phyloP scores from a whole-genome alignment of 2,797 vertebrate species.

The Octomys mimax region DNA sequence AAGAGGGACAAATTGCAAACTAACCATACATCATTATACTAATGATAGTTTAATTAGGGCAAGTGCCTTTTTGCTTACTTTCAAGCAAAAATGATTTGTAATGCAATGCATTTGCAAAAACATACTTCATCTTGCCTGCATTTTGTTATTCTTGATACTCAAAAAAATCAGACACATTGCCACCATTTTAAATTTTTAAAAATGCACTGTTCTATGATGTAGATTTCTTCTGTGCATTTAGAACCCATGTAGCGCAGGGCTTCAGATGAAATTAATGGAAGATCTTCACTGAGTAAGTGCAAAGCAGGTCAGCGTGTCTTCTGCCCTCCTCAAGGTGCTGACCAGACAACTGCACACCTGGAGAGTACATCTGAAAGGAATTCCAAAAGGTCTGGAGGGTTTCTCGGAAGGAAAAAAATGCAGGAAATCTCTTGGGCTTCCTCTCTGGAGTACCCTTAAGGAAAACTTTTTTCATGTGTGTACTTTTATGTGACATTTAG shows the following conservation, averaged over 20 bases:
- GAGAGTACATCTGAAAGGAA: conserved; percentile 3
- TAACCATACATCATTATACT: not conserved
- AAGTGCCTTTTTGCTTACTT: conserved; percentile 61
- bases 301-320: conserved; percentile 26
- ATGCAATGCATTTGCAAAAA: conserved; percentile 58
- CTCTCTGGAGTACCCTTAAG: conserved; percentile 42
- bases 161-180: conserved; percentile 56
- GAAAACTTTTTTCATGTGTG: not conserved
- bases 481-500: conserved; percentile 62
- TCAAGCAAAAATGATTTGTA: conserved; percentile 38
- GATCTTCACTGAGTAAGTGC: not conserved
- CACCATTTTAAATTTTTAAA: conserved; percentile 20
- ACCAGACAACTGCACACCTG: conserved; percentile 15
- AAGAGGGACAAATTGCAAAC: not conserved
- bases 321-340: not conserved
- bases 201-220: not conserved
- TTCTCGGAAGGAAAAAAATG: conserved; percentile 64
- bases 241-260: conserved; percentile 6
- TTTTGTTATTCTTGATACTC: conserved; percentile 63
- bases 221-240: conserved; percentile 33
- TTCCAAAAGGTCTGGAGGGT: conserved; percentile 65
- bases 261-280: not conserved
- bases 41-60: conserved; percentile 54
- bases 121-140: conserved; percentile 30
- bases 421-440: conserved; percentile 66